Conservation (phyloP, 2,888 invertebrate species). For the Amphipyra tragopoginis region DNA sequence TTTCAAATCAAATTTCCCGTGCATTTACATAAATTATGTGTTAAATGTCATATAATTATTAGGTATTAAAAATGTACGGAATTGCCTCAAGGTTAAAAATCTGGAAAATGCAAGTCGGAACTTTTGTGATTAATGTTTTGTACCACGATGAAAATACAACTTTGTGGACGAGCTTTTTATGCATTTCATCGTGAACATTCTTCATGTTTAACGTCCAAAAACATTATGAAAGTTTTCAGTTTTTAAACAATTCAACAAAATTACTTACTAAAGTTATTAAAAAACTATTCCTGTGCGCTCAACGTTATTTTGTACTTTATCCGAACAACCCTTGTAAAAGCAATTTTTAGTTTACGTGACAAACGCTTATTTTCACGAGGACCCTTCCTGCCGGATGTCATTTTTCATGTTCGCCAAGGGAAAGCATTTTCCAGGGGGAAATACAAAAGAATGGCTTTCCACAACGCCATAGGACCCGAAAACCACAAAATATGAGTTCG, state of each 20-base stretch:
- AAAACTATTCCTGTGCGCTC: conserved; percentile 2
- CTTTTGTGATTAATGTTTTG: conserved; percentile 22
- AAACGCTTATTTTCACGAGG: conserved; percentile 51
- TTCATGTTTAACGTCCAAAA: conserved; percentile 2
- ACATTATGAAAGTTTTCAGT: neutral
- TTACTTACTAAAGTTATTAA: conserved; percentile 1
- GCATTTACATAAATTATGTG: conserved; percentile 8
- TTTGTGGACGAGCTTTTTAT: conserved; percentile 10
- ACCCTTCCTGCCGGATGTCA: conserved; percentile 47
- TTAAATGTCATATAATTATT: neutral
- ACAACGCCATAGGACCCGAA: conserved; percentile 21
- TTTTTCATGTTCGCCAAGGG: conserved; percentile 56
- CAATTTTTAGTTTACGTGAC: conserved; percentile 58
- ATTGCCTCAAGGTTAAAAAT: conserved; percentile 28
- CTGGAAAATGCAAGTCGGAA: conserved; percentile 12
- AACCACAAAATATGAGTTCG: conserved; percentile 22
- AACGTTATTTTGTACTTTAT: conserved; percentile 7
- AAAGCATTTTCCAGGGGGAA: conserved; percentile 46
- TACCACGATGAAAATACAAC: neutral
- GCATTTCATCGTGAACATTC: conserved; percentile 16
- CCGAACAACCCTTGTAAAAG: conserved; percentile 27
- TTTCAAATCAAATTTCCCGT: no score
- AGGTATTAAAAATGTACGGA: conserved; percentile 4
- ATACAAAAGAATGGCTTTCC: conserved; percentile 38
- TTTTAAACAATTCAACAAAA: neutral